Evolutionary conservation across 2,888 invertebrate species (phyloP), one percentile per base, ranked within the genome.

Genomic region (Alloscopus bannaensis): DNA sequence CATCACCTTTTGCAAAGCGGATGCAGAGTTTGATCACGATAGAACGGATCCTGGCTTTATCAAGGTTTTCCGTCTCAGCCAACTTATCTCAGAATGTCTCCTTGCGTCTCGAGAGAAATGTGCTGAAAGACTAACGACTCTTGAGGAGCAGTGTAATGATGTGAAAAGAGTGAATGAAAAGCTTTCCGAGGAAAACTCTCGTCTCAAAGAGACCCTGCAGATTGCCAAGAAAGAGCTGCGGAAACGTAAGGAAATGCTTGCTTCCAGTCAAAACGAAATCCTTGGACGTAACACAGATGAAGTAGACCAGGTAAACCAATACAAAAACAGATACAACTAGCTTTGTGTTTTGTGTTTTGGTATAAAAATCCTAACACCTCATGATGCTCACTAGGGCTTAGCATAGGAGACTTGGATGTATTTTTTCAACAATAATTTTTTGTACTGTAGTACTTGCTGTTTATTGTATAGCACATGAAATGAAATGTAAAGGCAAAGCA

Each of bases 21-120:
- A 84, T 42, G 26, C 60, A 3, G 84, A 84, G 60, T 83, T 84
- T 65, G 81, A 82, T 52, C 72, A 72, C 22, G 73, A 70, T 40
- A 77, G 42, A 57, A 65, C 73, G n/a, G 82, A 83, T 73, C 78
- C 84, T 1, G 84, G 81, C 47, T 83, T 84, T 57, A 65, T 83
- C 60, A 84, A 84, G 79, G 84, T 84, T 47, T 84, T 84, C 50
- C 79, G 78, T 31, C 64, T 84, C 8, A 73, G 78, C 40, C 84
- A 84, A 76, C 71, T 84, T 45, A 81, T 84, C 31, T 80, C 81
- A 3, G 81, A 83, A 55, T 80, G 78, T 59, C 73, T 83, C 16
- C 65, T 68, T 11, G 60, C 55, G 18, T 82, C 64, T 31, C 72
- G 71, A 47, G 77, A 73, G 29, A 71, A 28, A 18, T 47, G 64